Evolutionary conservation across 2,797 vertebrate species (phyloP).

Genomic region (Erpetoichthys calabaricus): DNA sequence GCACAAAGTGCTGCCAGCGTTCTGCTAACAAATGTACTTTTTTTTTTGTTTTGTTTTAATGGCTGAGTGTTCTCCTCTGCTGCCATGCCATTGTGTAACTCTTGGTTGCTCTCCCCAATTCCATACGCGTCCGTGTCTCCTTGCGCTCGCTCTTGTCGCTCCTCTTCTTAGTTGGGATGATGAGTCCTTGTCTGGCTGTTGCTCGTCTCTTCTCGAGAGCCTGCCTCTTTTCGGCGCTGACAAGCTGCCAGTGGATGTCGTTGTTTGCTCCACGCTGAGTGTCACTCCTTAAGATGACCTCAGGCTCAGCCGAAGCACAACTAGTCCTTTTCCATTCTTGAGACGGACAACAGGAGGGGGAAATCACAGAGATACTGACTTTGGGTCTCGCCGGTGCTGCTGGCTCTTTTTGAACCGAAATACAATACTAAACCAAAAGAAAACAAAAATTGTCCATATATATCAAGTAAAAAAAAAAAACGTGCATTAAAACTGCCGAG

Average conservation of each 20-base stretch:
- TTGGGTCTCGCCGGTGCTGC: slow-evolving; percentile 35
- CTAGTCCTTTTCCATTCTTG: slow-evolving; percentile 40
- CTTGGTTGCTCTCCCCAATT: slow-evolving; percentile 21
- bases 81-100: slow-evolving; percentile 17
- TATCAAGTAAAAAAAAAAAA: slow-evolving; percentile 18
- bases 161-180: slow-evolving; percentile 13
- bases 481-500: slow-evolving; percentile 25
- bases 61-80: slow-evolving; percentile 19
- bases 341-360: slow-evolving; percentile 32
- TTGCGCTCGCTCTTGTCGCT: slow-evolving; percentile 13
- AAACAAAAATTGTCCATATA: neutral
- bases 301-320: slow-evolving; percentile 44
- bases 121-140: slow-evolving; percentile 23
- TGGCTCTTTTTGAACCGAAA: slow-evolving; percentile 33
- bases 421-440: slow-evolving; percentile 11
- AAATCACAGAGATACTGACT: slow-evolving; percentile 29
- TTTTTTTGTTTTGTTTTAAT: too few species aligned
- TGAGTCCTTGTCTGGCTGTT: slow-evolving; percentile 11
- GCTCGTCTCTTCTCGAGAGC: slow-evolving; percentile 20
- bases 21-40: too few species aligned
- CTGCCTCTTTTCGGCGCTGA: slow-evolving; percentile 34
- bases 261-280: slow-evolving; percentile 51
- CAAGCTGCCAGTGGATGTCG: slow-evolving; percentile 68
- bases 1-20: too few species aligned
- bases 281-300: slow-evolving; percentile 55